Evolutionary conservation across 2,888 invertebrate genomes (phyloP).

Genomic region (Polyommatus icarus): DNA sequence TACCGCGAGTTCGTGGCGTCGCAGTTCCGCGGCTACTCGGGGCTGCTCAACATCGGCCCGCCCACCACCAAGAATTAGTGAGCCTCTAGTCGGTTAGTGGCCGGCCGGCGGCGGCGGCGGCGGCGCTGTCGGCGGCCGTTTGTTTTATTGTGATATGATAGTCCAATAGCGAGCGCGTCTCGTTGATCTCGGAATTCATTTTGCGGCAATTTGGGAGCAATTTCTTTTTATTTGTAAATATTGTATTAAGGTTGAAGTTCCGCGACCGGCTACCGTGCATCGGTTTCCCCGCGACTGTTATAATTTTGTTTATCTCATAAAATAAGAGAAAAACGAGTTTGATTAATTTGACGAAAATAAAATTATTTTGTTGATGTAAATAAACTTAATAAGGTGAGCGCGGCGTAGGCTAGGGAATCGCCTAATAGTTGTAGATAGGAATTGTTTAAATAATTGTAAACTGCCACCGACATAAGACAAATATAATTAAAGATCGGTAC

Average conservation of each 20-base stretch:
- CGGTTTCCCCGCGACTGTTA: not conserved
- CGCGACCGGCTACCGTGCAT: not conserved
- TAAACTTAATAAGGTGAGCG: not conserved
- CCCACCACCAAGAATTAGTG: constrained; percentile 71
- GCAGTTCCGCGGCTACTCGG: constrained; percentile 62
- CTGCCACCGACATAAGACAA: not conserved
- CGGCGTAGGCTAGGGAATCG: not conserved
- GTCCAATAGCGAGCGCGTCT: constrained; percentile 33
- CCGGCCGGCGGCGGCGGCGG: not conserved
- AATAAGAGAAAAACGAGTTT: not conserved
- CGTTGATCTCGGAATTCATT: constrained; percentile 41
- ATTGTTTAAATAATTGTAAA: constrained; percentile 1
- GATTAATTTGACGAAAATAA: not conserved
- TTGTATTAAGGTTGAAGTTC: constrained; percentile 37
- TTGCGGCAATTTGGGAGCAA: constrained; percentile 39
- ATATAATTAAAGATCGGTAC: not conserved
- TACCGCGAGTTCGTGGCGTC: constrained; percentile 69
- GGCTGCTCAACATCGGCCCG: constrained; percentile 61
- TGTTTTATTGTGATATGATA: constrained; percentile 34
- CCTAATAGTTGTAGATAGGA: constrained; percentile 7
- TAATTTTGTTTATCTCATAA: not conserved
- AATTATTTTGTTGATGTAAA: not conserved
- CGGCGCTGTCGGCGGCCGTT: not conserved
- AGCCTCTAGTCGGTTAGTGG: constrained; percentile 34
- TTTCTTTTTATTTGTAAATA: constrained; percentile 39